phyloP scores from a whole-genome alignment of 1,140 invertebrate genomes.

The Palaemon carinicauda region DNA sequence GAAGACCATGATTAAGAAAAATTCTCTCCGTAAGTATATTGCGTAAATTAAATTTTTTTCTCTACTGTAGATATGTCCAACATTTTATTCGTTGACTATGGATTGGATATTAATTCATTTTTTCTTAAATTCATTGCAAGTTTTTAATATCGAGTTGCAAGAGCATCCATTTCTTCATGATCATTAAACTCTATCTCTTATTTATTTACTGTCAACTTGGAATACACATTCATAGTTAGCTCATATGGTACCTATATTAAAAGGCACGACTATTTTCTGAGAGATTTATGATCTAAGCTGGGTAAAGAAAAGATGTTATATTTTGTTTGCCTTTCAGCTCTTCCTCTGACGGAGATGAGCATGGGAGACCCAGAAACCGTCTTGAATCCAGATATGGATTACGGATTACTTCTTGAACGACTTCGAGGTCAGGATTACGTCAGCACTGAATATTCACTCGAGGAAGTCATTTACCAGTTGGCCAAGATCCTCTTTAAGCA shows the following conservation, averaged over 20 bases:
- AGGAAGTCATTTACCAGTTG: slow-evolving; percentile 46
- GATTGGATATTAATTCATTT: no score
- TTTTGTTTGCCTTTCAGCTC: background rate
- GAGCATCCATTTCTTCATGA: no score
- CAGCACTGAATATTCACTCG: slow-evolving; percentile 25
- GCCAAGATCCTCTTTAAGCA: slow-evolving; percentile 45
- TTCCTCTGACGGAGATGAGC: slow-evolving; percentile 32
- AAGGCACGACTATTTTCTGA: no score
- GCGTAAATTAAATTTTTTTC: background rate
- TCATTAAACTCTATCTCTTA: no score
- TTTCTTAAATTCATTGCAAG: no score
- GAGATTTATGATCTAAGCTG: background rate
- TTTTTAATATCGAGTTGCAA: no score
- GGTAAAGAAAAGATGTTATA: no score
- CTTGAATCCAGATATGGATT: slow-evolving; percentile 1
- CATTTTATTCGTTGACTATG: no score
- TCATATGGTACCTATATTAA: no score
- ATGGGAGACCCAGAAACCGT: slow-evolving; percentile 11
- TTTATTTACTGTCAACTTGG: no score
- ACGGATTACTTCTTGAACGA: slow-evolving; percentile 20
- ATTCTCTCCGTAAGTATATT: slow-evolving; percentile 20
- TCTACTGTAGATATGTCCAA: no score
- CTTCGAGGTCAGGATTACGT: background rate
- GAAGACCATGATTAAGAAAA: slow-evolving; percentile 16
- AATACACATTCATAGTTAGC: no score